Percentiles rank a stretch among this genome's conserved stretches.
Evolutionary conservation across 1,140 invertebrate species (phyloP).

Genomic region (Formica selysi): DNA sequence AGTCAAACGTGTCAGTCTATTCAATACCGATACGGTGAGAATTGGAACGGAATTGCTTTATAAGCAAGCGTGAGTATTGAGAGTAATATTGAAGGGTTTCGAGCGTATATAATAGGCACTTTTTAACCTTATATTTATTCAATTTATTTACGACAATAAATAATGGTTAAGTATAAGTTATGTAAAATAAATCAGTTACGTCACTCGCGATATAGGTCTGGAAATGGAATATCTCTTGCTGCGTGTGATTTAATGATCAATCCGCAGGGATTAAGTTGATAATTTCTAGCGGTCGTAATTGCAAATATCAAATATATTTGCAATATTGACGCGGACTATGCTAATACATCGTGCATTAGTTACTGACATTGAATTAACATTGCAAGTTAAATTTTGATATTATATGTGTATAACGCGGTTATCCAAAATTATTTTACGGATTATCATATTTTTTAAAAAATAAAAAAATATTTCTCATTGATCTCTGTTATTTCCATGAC

Average conservation of each 20-base stretch:
- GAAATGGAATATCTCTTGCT: constrained; percentile 29
- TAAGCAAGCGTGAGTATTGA: background rate
- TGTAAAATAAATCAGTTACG: background rate
- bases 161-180: no score
- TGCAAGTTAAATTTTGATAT: constrained; percentile 14
- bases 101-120: constrained; percentile 26
- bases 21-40: background rate
- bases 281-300: constrained; percentile 34
- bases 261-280: constrained; percentile 45
- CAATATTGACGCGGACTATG: background rate
- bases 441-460: background rate
- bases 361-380: constrained; percentile 19
- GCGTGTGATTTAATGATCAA: constrained; percentile 49
- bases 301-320: constrained; percentile 13
- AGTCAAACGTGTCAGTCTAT: background rate
- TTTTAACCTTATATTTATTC: constrained; percentile 50
- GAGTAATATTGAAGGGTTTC: background rate
- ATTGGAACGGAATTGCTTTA: constrained; percentile 28
- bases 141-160: constrained; percentile 20
- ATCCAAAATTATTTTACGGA: background rate
- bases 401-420: background rate
- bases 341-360: background rate
- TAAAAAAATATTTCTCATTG: background rate
- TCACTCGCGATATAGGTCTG: background rate
- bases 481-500: constrained; percentile 13